These are phyloP conservation scores for Plecturocebus donacophilus DNA, from an alignment of 2,113 vertebrate species.

Conservation along the genomic window DNA sequence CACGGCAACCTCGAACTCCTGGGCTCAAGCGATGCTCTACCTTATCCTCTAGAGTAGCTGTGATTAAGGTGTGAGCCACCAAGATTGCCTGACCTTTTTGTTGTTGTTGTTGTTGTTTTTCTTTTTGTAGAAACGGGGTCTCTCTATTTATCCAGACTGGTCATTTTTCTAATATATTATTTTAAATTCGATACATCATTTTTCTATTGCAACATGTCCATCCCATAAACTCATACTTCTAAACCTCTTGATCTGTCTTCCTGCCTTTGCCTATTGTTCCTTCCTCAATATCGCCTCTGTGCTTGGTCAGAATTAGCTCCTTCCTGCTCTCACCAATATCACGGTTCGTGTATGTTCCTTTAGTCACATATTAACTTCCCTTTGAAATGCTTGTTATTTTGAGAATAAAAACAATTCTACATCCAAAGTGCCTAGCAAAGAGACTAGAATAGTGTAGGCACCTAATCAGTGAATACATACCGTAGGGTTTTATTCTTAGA, in stretches of 20 bases:
- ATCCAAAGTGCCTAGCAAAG: background rate
- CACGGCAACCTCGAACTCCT: too few species aligned
- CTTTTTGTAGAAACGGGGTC: too few species aligned
- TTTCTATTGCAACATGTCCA: background rate
- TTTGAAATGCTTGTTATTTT: background rate
- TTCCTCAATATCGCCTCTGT: background rate
- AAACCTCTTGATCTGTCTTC: background rate
- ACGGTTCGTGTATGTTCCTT: background rate
- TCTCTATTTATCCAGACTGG: too few species aligned
- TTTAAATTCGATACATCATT: background rate
- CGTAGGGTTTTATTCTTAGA: background rate
- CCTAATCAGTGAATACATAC: background rate
- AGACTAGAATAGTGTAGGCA: background rate
- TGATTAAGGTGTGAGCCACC: too few species aligned
- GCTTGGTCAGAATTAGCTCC: background rate
- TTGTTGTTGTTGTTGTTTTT: too few species aligned
- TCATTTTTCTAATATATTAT: too few species aligned
- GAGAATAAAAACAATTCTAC: background rate
- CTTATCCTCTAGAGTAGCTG: too few species aligned
- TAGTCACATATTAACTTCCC: background rate
- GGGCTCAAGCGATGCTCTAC: too few species aligned
- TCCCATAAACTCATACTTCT: background rate
- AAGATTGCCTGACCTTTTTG: too few species aligned
- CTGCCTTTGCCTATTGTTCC: background rate
- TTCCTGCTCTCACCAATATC: background rate